Base-by-base conservation (phyloP, 2,113 vertebrate genomes). In the Tupaia tana region DNA sequence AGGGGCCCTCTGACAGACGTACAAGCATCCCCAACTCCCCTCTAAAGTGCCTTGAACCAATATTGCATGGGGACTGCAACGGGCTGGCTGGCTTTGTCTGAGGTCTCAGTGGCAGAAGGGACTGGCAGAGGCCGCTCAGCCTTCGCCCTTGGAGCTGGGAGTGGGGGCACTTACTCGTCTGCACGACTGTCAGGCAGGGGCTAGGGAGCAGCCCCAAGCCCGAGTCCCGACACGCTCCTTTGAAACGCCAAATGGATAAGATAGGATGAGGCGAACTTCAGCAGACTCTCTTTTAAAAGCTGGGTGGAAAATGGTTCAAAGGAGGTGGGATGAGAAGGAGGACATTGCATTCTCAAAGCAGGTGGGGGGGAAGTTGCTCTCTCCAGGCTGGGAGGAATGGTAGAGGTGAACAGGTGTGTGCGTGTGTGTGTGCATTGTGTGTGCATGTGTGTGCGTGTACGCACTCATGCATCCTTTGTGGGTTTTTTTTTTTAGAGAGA, bases 41-140 rank as follows among this genome's bases (percentile, higher is more conserved):
- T 86, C 61, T 52, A 22, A 34, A 54, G 59, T 31, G 31, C 70
- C 29, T 59, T 6, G 29, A 84, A 2, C 71, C 24, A 27, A 3
- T 29, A 16, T 13, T 14, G 34, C 10, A 25, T 4, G 2, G 63
- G 19, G 43, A 43, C 29, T 4, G 3, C 31, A 18, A 1, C 3
- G 6, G 9, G 16, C 31, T 74, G 16, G 19, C 19, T n/a, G 22
- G 25, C 25, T 73, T 83, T 92, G 52, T 78, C 25, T 19, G 19
- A 34, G 2, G 56, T n/a, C n/a, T 58, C 69, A 0, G 1, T 20
- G 75, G 27, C 85, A 43, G 74, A 43, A 31, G 7, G 54, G n/a
- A 20, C 25, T 22, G 7, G 9, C 1, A 0, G 0, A n/a, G 58
- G n/a, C 16, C 29, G 13, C 3, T 31, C 20, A 7, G 79, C 3